Evolutionary conservation across 2,113 vertebrate species (phyloP).

Genomic region (Oncorhynchus masou): DNA sequence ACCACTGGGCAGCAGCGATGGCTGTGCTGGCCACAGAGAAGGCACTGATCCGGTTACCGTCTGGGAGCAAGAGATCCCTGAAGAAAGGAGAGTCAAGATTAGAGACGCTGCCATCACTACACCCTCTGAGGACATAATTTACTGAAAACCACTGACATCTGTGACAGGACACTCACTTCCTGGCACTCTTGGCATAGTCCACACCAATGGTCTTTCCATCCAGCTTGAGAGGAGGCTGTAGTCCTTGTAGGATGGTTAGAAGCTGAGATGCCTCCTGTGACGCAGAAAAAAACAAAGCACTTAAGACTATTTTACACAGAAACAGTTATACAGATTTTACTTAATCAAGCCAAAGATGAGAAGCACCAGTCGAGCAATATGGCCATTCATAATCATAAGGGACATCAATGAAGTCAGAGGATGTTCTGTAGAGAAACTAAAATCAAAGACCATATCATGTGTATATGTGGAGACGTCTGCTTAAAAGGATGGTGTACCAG

Average conservation of each 20-base stretch:
- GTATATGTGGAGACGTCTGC: neutral
- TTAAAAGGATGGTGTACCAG: slow-evolving; percentile 77
- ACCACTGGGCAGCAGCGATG: slow-evolving; percentile 98
- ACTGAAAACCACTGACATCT: neutral
- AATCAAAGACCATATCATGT: neutral
- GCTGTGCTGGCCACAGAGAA: slow-evolving; percentile 98
- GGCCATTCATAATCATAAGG: too few species aligned
- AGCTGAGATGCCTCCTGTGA: slow-evolving; percentile 93
- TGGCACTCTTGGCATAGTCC: slow-evolving; percentile 97
- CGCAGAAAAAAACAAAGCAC: neutral
- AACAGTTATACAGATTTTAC: too few species aligned
- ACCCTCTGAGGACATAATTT: neutral
- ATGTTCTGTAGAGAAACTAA: neutral
- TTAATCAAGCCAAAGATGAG: too few species aligned
- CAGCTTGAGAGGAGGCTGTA: slow-evolving; percentile 94
- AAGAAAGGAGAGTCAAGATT: slow-evolving; percentile 8
- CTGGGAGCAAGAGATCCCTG: slow-evolving; percentile 91
- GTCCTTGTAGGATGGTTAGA: slow-evolving; percentile 91
- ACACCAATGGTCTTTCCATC: slow-evolving; percentile 98
- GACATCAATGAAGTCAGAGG: neutral
- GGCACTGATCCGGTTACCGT: slow-evolving; percentile 94
- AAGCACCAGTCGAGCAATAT: too few species aligned
- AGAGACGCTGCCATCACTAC: neutral
- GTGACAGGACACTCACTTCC: slow-evolving; percentile 82
- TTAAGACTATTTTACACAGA: too few species aligned